These are phyloP conservation scores for Acrobasis repandana DNA, from an alignment of 2,888 invertebrate genomes.

Conservation along the genomic window DNA sequence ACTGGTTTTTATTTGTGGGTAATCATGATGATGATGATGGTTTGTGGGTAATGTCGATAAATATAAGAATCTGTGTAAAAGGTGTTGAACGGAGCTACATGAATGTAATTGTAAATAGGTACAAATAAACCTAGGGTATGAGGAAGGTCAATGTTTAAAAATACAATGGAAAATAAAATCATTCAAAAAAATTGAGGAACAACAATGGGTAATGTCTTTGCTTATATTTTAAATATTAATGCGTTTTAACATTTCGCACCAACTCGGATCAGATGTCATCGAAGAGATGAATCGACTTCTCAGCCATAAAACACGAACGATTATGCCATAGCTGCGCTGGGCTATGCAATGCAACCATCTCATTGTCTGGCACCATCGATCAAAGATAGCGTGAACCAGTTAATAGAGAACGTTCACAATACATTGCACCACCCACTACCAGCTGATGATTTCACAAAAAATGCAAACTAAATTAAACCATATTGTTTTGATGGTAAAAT, in stretches of 20 bases:
- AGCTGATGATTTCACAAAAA: background rate
- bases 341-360: background rate
- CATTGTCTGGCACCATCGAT: background rate
- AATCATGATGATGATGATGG: too few species aligned
- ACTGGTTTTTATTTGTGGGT: too few species aligned
- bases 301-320: background rate
- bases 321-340: background rate
- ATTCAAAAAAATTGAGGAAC: background rate
- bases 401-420: background rate
- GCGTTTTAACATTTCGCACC: too few species aligned
- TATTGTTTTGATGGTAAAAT: background rate
- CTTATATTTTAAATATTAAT: too few species aligned
- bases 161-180: background rate
- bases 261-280: background rate
- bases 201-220: background rate
- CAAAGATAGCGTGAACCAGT: slow-evolving; percentile 1
- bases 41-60: too few species aligned
- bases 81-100: background rate
- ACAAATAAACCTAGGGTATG: too few species aligned
- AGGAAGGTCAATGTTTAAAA: background rate
- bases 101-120: too few species aligned
- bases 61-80: too few species aligned
- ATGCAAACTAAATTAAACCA: background rate
- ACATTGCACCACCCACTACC: background rate
- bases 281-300: background rate